Conservation (phyloP, 2,888 invertebrate species). For the Hirudinaria manillensis region DNA sequence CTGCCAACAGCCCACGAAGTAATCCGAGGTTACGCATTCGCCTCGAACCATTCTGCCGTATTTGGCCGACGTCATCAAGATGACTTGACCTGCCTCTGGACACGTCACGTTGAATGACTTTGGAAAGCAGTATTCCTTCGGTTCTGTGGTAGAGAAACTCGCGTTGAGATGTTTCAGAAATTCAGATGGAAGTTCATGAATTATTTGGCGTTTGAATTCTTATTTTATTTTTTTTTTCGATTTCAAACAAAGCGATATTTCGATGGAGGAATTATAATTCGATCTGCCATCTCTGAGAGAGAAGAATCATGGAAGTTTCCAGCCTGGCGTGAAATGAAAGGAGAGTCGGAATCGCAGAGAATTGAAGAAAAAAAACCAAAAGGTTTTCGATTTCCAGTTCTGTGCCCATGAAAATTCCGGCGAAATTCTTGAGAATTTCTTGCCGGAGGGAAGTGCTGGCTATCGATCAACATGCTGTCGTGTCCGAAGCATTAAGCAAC, state of each 20-base stretch:
- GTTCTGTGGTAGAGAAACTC: conserved; percentile 20
- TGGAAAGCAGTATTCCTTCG: conserved; percentile 35
- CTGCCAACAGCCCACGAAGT: conserved; percentile 30
- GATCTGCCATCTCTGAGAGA: too few species aligned
- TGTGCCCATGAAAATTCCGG: not conserved
- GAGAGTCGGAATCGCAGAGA: too few species aligned
- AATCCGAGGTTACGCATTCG: conserved; percentile 35
- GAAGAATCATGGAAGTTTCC: too few species aligned
- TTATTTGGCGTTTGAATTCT: too few species aligned
- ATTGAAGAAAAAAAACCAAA: too few species aligned
- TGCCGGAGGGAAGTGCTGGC: not conserved
- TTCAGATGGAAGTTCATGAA: too few species aligned
- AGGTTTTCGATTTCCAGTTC: too few species aligned
- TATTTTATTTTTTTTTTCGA: too few species aligned
- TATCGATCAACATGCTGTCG: conserved; percentile 4
- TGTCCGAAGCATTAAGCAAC: conserved; percentile 6
- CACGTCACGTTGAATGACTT: conserved; percentile 35
- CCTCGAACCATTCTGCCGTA: conserved; percentile 36
- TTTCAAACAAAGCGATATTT: too few species aligned
- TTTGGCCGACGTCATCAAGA: conserved; percentile 34
- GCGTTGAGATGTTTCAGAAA: not conserved
- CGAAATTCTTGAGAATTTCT: not conserved
- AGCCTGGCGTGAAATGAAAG: too few species aligned
- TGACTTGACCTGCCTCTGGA: conserved; percentile 23
- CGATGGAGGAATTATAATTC: too few species aligned